Evolutionary conservation across 2,888 invertebrate species (phyloP), one percentile per base, ranked within the genome.

Genomic region (Elegia similella): DNA sequence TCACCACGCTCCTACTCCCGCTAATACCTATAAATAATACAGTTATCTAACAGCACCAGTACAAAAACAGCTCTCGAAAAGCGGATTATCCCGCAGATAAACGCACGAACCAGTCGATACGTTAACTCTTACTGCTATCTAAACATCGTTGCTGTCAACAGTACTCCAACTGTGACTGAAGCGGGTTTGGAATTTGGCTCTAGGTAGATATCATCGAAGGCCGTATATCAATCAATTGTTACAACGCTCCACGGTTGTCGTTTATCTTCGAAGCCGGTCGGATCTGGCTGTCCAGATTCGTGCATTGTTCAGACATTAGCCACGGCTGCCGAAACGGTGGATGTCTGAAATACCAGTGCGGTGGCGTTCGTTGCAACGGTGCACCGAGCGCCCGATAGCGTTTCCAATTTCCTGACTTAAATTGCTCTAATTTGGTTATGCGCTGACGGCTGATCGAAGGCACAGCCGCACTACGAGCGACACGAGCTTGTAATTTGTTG

Each of bases 321-420:
- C 69, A 72, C 73, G 78, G 82, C 80, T 75, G 80, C 82, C 82
- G 82, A 84, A 85, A 83, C 84, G 78, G 81, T 88, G 82, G 85
- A 88, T 88, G 82, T 86, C 83, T 86, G 83, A 86, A 89, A 89
- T 89, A 78, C 88, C 86, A 82, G 83, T 76, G 82, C 75, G 78
- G 78, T 73, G 77, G 80, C 83, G 83, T 82, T 81, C 73, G 80
- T 74, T 82, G 84, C 82, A 81, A 80, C 75, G 50, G 34, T 38
- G 82, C 82, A 84, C 73, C 80, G 84, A 76, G 77, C 81, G 80
- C 79, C 82, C 85, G 88, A 88, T 89, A 88, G 83, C 84, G 82
- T 83, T 89, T 85, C 88, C 91, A 89, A 91, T 90, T 90, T 90
- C 91, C 90, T 87, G 89, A 87, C 87, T 88, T 86, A 89, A 89